A percentile compares a stretch with the other conserved stretches of the same genome.
These are phyloP conservation scores for Oreochromis aureus DNA, from an alignment of 2,113 vertebrate genomes.

Conservation along the genomic window DNA sequence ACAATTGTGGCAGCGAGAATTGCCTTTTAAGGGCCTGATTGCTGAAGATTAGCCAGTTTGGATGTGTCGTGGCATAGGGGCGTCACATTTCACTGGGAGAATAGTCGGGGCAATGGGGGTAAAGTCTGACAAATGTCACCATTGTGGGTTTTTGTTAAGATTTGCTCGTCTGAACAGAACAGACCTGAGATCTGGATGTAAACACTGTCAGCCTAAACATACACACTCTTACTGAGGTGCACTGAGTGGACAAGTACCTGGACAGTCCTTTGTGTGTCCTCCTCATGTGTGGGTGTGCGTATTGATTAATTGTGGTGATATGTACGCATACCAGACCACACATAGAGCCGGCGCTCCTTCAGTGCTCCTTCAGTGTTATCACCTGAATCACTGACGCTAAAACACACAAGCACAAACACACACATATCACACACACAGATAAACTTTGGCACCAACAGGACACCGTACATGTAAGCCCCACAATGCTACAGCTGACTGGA, in stretches of 20 bases:
- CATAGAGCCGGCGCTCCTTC: constrained; percentile 17
- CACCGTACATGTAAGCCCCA: not conserved
- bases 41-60: constrained; percentile 35
- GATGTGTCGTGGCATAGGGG: not conserved
- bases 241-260: not conserved
- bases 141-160: constrained; percentile 26
- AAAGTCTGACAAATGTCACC: constrained; percentile 31
- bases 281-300: not conserved
- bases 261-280: not conserved
- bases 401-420: not conserved
- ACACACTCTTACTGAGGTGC: constrained; percentile 15
- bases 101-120: not conserved
- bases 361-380: constrained; percentile 8
- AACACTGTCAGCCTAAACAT: constrained; percentile 50
- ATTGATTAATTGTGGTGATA: not conserved
- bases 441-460: not conserved
- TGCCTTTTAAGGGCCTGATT: constrained; percentile 60
- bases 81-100: not conserved
- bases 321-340: constrained; percentile 37
- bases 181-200: constrained; percentile 14
- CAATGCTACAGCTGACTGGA: not conserved
- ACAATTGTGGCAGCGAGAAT: not conserved
- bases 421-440: not conserved
- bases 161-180: constrained; percentile 23
- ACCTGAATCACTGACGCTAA: not conserved